These are phyloP conservation scores for Sinonovacula constricta DNA, from an alignment of 1,140 invertebrate species.

Conservation along the genomic window DNA sequence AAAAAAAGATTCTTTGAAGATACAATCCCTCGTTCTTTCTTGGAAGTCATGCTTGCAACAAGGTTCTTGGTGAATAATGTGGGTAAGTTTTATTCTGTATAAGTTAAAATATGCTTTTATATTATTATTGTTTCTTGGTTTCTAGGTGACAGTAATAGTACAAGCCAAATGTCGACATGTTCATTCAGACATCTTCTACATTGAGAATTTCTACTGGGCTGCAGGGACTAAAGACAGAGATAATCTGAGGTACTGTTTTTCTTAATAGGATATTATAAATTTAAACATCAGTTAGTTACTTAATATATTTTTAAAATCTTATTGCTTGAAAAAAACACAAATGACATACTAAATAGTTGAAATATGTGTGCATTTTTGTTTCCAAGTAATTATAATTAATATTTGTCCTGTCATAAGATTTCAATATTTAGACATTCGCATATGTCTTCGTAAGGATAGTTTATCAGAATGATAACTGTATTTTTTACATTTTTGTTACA, in stretches of 20 bases:
- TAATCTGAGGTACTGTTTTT: conserved; percentile 64
- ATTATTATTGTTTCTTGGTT: too few species aligned
- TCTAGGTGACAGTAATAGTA: conserved; percentile 69
- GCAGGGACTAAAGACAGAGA: conserved; percentile 64
- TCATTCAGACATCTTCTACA: conserved; percentile 67
- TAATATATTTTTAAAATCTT: background rate
- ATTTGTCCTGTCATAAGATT: background rate
- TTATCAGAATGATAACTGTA: too few species aligned
- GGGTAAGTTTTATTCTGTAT: too few species aligned
- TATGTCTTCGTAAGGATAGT: too few species aligned
- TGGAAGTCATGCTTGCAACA: too few species aligned
- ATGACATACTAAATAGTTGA: background rate
- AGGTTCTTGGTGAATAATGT: too few species aligned
- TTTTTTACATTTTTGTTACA: too few species aligned
- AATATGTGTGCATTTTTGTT: background rate
- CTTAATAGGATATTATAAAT: background rate
- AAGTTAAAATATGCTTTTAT: too few species aligned
- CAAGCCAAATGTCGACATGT: conserved; percentile 66
- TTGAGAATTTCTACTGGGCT: conserved; percentile 72
- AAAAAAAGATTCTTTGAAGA: too few species aligned
- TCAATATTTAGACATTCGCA: background rate
- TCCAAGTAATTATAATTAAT: background rate
- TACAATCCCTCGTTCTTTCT: too few species aligned
- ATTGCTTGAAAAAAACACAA: background rate
- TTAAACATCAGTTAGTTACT: background rate